Evolutionary conservation across 2,113 vertebrate species (phyloP).

Genomic region (Cairina moschata): DNA sequence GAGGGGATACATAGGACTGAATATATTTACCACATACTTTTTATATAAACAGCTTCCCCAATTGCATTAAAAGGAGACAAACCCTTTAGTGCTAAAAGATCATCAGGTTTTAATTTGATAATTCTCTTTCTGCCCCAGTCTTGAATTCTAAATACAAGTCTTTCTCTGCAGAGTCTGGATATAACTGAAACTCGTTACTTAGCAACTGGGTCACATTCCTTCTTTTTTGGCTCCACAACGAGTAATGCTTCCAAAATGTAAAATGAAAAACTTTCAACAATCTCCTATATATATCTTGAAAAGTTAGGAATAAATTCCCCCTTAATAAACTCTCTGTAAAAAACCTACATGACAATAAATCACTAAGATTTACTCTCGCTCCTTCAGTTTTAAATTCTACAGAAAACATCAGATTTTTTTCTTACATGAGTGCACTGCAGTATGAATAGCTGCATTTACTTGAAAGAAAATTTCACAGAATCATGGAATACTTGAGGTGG

Average conservation of each 20-base stretch:
- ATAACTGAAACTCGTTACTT: slow-evolving; percentile 40
- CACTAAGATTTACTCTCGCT: neutral
- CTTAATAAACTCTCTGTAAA: slow-evolving; percentile 24
- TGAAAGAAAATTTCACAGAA: neutral
- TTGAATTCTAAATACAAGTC: neutral
- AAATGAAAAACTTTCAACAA: slow-evolving; percentile 35
- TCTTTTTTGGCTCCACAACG: slow-evolving; percentile 20
- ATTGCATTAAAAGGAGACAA: neutral
- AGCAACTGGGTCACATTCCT: slow-evolving; percentile 66
- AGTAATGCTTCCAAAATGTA: slow-evolving; percentile 23
- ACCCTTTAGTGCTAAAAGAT: neutral
- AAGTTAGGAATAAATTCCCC: slow-evolving; percentile 24
- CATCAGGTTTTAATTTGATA: neutral
- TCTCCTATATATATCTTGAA: neutral
- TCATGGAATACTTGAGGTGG: neutral
- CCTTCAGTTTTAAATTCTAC: neutral
- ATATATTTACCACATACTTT: neutral
- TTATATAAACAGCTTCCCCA: neutral
- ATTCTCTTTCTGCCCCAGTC: slow-evolving; percentile 4
- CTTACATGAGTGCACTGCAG: neutral
- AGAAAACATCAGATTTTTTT: neutral
- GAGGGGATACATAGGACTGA: neutral
- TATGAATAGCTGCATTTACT: neutral
- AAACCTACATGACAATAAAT: slow-evolving; percentile 10
- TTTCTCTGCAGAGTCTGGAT: slow-evolving; percentile 47